A percentile compares a stretch with the other conserved stretches of the same genome.
Evolutionary conservation across 2,797 vertebrate genomes (phyloP).

Genomic region (Dermochelys coriacea): DNA sequence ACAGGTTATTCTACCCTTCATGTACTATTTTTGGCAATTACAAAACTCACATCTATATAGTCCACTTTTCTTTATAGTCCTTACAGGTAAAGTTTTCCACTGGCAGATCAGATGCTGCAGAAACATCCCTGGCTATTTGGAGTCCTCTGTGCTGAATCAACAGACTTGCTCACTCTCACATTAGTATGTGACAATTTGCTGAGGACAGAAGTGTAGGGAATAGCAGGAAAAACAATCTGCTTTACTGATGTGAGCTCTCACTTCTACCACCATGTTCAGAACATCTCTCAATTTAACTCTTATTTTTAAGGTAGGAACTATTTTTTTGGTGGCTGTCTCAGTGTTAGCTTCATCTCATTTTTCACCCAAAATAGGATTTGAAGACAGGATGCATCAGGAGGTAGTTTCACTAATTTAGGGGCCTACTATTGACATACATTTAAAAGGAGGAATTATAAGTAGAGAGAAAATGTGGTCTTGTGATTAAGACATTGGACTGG

Average conservation of each 20-base stretch:
- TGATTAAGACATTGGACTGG: background rate
- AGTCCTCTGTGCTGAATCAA: background rate
- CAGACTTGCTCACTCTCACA: background rate
- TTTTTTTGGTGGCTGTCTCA: background rate
- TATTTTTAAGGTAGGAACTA: background rate
- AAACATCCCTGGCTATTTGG: background rate
- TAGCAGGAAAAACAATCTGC: background rate
- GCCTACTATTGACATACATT: background rate
- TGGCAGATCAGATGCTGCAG: background rate
- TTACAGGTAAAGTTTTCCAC: background rate
- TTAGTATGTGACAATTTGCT: background rate
- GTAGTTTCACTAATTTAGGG: background rate
- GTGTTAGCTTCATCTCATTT: background rate
- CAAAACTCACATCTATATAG: background rate
- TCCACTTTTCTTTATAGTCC: background rate
- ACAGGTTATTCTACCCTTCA: background rate
- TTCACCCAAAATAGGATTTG: background rate
- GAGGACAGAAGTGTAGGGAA: background rate
- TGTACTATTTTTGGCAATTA: background rate
- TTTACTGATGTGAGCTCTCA: background rate
- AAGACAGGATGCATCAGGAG: background rate
- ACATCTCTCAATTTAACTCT: background rate
- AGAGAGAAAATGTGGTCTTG: background rate
- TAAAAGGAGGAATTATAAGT: background rate
- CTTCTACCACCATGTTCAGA: background rate